Percentiles rank a stretch among this genome's conserved stretches.
These are phyloP conservation scores for Papilio polyxenes DNA, from an alignment of 1,140 invertebrate genomes.

Conservation along the genomic window DNA sequence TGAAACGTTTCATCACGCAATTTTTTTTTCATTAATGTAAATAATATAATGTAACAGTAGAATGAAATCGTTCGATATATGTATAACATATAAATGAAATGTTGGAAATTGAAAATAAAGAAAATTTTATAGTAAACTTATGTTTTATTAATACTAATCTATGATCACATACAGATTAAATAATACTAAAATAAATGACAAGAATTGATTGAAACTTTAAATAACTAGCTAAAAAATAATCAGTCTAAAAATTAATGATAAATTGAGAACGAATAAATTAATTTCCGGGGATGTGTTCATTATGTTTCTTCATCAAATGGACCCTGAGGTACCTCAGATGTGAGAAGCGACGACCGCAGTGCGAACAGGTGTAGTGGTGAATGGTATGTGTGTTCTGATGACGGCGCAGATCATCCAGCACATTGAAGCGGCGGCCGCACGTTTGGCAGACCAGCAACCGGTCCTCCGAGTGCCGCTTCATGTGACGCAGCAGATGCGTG, in stretches of 20 bases:
- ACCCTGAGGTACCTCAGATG: slow-evolving; percentile 81
- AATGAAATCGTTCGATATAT: neutral
- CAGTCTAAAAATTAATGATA: neutral
- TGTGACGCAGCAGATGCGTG: slow-evolving; percentile 77
- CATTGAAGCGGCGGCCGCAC: slow-evolving; percentile 80
- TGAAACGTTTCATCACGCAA: neutral
- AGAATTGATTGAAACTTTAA: neutral
- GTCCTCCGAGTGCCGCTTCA: slow-evolving; percentile 75
- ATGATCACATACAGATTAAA: neutral
- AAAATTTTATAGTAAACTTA: neutral
- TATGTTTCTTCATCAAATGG: slow-evolving; percentile 68
- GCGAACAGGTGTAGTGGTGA: slow-evolving; percentile 74
- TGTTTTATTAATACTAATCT: neutral
- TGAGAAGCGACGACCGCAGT: slow-evolving; percentile 81
- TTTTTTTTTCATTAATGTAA: slow-evolving; percentile 8
- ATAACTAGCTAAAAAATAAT: neutral
- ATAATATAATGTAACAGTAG: neutral
- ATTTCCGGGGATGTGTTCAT: neutral
- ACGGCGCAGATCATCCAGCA: slow-evolving; percentile 78
- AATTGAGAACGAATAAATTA: neutral
- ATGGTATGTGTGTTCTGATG: slow-evolving; percentile 79
- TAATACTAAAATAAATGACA: neutral
- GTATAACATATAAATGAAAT: neutral
- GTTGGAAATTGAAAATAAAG: slow-evolving; percentile 1
- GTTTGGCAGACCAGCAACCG: slow-evolving; percentile 77